These are phyloP conservation scores for Clistopyga incitator DNA, from an alignment of 2,888 invertebrate genomes.

Conservation along the genomic window DNA sequence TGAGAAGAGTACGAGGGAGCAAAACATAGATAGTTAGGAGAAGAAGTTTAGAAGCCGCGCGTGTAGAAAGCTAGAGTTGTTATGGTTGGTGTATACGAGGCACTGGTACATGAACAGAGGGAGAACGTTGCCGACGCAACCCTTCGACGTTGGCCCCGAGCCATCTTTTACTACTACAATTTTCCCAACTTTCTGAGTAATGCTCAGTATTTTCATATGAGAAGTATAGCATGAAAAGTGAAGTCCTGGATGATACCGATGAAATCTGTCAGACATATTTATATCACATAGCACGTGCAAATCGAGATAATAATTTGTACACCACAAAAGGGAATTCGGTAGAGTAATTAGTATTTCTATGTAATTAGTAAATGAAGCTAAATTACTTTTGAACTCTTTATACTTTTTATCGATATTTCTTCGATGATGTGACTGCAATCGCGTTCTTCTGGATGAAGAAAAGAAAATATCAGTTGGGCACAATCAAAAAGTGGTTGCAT, in stretches of 20 bases:
- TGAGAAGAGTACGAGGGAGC: slow-evolving; percentile 16
- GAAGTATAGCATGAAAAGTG: background rate
- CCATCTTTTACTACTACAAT: slow-evolving; percentile 39
- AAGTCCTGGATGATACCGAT: background rate
- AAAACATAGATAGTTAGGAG: slow-evolving; percentile 61
- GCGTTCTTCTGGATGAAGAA: too few relatives aligned
- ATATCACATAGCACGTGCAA: background rate
- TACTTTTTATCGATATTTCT: too few relatives aligned
- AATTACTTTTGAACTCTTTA: too few relatives aligned
- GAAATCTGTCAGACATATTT: background rate
- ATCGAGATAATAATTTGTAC: too few relatives aligned
- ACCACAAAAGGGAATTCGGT: too few relatives aligned
- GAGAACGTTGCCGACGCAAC: slow-evolving; percentile 31
- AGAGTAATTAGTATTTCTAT: too few relatives aligned
- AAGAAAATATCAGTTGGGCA: too few relatives aligned
- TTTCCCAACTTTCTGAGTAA: slow-evolving; percentile 16
- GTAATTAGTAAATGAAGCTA: too few relatives aligned
- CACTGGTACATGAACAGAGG: slow-evolving; percentile 50
- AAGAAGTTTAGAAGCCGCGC: slow-evolving; percentile 49
- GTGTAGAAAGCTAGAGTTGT: slow-evolving; percentile 30
- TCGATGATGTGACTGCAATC: too few relatives aligned
- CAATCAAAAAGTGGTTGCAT: too few relatives aligned
- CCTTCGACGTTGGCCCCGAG: slow-evolving; percentile 52
- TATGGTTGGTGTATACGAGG: slow-evolving; percentile 31
- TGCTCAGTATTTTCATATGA: slow-evolving; percentile 6